A percentile compares a stretch with the other conserved stretches of the same genome.
These are phyloP conservation scores for Notiomystis cincta DNA, from an alignment of 2,113 vertebrate species.

Conservation along the genomic window DNA sequence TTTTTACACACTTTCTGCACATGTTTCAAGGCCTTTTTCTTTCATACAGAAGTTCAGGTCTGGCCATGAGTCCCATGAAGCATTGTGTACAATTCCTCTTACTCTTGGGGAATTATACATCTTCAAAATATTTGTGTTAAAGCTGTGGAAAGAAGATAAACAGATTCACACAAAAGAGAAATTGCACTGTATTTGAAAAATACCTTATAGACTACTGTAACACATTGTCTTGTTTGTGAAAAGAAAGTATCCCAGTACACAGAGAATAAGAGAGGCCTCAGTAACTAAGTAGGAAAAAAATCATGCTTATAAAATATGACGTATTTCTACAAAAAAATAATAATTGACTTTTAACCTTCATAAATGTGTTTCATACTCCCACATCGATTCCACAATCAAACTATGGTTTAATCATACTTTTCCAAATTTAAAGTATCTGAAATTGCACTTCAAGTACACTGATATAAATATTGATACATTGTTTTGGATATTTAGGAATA, in stretches of 20 bases:
- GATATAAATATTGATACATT: neutral
- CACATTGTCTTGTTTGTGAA: neutral
- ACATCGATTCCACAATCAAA: neutral
- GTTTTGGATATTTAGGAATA: neutral
- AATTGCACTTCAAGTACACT: neutral
- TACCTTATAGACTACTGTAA: neutral
- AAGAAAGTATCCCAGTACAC: neutral
- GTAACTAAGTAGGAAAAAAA: neutral
- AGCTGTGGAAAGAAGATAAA: neutral
- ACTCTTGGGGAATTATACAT: neutral
- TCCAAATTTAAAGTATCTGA: neutral
- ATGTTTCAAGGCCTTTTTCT: neutral
- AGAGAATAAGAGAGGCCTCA: neutral
- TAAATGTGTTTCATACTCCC: neutral
- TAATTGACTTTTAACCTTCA: neutral
- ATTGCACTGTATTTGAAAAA: neutral
- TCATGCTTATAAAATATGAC: neutral
- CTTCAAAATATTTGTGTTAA: neutral
- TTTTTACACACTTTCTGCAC: neutral
- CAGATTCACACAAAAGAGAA: neutral
- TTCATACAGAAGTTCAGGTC: neutral
- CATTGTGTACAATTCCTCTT: neutral
- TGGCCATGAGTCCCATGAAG: neutral
- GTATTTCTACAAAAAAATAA: neutral
- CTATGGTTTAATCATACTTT: neutral